Conservation (phyloP, 1,140 invertebrate species). For the Onthophagus taurus region DNA sequence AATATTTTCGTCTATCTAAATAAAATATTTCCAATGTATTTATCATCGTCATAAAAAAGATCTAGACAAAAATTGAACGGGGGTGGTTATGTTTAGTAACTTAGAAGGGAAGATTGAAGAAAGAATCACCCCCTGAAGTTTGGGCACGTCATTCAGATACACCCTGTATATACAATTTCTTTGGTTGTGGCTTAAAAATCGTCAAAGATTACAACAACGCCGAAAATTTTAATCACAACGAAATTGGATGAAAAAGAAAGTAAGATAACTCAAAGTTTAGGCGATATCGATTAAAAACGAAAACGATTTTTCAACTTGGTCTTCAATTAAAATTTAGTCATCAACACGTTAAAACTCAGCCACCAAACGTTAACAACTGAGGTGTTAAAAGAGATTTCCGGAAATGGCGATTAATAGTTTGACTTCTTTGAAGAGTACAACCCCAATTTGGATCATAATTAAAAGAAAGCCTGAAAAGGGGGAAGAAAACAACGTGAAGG, state of each 20-base stretch:
- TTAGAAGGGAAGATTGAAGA: no score
- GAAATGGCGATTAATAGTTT: slow-evolving; percentile 1
- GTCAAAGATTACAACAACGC: no score
- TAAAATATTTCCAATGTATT: no score
- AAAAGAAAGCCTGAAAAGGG: slow-evolving; percentile 5
- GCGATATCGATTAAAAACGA: background rate
- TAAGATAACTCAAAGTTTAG: background rate
- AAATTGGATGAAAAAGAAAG: background rate
- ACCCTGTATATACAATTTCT: no score
- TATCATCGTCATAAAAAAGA: no score
- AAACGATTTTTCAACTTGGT: background rate
- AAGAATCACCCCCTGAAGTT: no score
- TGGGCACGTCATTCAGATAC: no score
- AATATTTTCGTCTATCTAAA: no score
- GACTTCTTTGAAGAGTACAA: slow-evolving; percentile 7
- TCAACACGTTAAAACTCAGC: background rate
- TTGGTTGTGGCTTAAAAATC: no score
- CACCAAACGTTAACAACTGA: background rate
- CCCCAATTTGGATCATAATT: slow-evolving; percentile 6
- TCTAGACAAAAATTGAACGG: no score
- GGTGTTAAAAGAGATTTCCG: background rate
- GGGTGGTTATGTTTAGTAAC: no score
- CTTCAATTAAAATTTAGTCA: background rate
- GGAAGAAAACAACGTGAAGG: no score
- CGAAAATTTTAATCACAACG: background rate